phyloP scores from a whole-genome alignment of 2,888 invertebrate genomes.

The Drosophila subsilvestris region DNA sequence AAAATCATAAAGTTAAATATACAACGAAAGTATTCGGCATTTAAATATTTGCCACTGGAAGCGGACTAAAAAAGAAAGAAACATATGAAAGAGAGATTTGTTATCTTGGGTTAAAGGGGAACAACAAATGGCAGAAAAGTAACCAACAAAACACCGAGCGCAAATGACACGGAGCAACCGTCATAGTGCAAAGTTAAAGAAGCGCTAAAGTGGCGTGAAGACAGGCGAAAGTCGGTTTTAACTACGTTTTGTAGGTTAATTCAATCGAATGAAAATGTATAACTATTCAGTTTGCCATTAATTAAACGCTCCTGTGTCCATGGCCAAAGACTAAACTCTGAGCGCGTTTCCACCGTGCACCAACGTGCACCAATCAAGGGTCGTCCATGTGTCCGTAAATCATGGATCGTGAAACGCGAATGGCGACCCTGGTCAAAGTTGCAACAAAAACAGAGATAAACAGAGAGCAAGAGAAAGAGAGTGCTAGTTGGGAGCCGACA shows the following conservation, averaged over 20 bases:
- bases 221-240: slow-evolving; percentile 35
- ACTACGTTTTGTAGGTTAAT: slow-evolving; percentile 41
- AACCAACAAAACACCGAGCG: no score
- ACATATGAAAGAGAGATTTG: background rate
- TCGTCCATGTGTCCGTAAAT: background rate
- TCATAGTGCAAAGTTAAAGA: slow-evolving; percentile 29
- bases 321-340: slow-evolving; percentile 35
- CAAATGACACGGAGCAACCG: background rate
- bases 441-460: slow-evolving; percentile 21
- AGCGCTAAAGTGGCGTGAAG: slow-evolving; percentile 6
- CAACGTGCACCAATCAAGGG: background rate
- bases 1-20: slow-evolving; percentile 22
- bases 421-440: slow-evolving; percentile 60
- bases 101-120: background rate
- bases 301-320: background rate
- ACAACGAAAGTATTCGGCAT: slow-evolving; percentile 24
- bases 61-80: background rate
- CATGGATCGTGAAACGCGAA: background rate
- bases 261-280: slow-evolving; percentile 30
- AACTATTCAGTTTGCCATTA: slow-evolving; percentile 7
- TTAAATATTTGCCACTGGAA: slow-evolving; percentile 24
- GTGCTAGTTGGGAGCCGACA: background rate
- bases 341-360: slow-evolving; percentile 20
- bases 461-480: slow-evolving; percentile 6
- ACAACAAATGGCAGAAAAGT: background rate